Base-by-base conservation (phyloP, 2,113 vertebrate species). In the Salvelinus sp. region DNA sequence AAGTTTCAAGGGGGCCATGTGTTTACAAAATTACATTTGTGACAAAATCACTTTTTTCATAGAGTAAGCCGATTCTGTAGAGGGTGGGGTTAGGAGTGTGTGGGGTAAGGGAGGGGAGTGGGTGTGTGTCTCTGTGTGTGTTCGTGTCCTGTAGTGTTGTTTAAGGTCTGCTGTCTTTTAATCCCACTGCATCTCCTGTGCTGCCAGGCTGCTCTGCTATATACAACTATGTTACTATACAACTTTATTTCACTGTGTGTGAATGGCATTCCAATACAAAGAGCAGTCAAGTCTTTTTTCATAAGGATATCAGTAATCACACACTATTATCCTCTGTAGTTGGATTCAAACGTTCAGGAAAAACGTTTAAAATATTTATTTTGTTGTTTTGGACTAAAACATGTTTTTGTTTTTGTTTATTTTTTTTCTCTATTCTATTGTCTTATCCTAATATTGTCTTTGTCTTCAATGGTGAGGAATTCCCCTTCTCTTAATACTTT, bases 401-500 rank as follows among this genome's bases (percentile, higher is more conserved):
- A 92, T 86, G 91, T 95, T 95, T 92, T 86, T 79, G 81, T 84
- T 85, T 78, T 78, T 86, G 85, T 86, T 87, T 67, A 44, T 79
- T 76, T 73, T 47, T 74, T 74, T 48, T 28, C 77, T 88, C 81
- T 96, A 94, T 93, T 92, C 95, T 95, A 95, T 95, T 93, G 92
- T 96, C 94, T 95, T 95, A 94, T 96, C 95, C 96, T 98, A 98
- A 97, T 95, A 98, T 95, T 98, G 96, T 97, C 97, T 98, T 98
- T 99, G 97, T 99, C 97, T 99, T 99, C 98, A 98, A 97, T 98
- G 97, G 95, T 97, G 98, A 97, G 95, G 98, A 96, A 95, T 97
- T 98, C 95, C 97, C 97, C 96, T 97, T 99, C 97, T 97, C 94
- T 97, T 97, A 96, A 98, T 98, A 99, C 97, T 98, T 99, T 99